These are phyloP conservation scores for Mamestra brassicae DNA, from an alignment of 2,888 invertebrate species.

Conservation along the genomic window DNA sequence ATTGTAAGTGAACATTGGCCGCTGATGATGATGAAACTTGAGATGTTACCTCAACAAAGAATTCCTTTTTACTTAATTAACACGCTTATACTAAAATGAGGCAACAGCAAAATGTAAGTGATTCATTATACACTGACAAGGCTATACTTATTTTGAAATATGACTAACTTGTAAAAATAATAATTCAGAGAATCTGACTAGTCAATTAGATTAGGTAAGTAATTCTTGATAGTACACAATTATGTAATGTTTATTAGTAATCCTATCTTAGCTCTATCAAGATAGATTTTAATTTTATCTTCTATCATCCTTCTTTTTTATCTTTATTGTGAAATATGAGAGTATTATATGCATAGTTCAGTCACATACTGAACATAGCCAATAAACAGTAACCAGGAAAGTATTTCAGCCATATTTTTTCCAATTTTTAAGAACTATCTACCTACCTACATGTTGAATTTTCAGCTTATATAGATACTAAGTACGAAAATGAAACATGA, in stretches of 20 bases:
- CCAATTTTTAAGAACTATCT: background rate
- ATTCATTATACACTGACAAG: constrained; percentile 51
- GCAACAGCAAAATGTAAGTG: constrained; percentile 50
- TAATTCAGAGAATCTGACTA: constrained; percentile 40
- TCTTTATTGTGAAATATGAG: background rate
- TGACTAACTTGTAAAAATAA: constrained; percentile 52
- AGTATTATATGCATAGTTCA: background rate
- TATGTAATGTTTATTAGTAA: constrained; percentile 23
- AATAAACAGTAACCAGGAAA: background rate
- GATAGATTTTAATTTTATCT: constrained; percentile 8
- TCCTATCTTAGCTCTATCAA: constrained; percentile 2
- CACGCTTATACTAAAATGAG: constrained; percentile 51
- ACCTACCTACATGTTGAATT: background rate
- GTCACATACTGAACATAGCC: background rate
- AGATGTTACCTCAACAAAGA: constrained; percentile 48
- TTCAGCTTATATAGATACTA: background rate
- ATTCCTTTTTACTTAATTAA: constrained; percentile 54
- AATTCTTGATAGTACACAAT: constrained; percentile 17
- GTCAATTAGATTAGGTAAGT: constrained; percentile 11
- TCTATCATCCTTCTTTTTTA: background rate
- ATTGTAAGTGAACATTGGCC: background rate
- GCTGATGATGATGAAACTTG: constrained; percentile 32
- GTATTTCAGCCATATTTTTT: background rate
- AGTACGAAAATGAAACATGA: background rate
- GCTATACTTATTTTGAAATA: constrained; percentile 56